Conservation (phyloP, 1,140 invertebrate genomes). For the Panagrolaimus sp. region DNA sequence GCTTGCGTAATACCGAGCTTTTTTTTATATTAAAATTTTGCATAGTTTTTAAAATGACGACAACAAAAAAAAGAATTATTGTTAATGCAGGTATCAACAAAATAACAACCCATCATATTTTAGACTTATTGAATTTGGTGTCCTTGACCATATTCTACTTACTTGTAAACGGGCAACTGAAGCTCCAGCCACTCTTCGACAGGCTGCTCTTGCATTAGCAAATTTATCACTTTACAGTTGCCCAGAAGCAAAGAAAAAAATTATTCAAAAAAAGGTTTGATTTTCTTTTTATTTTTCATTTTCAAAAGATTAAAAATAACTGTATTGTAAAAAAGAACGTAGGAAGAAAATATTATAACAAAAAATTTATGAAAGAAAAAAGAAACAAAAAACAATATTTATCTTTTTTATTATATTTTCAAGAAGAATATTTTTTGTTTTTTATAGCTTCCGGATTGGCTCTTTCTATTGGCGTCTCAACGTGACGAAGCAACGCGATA, state of each 20-base stretch:
- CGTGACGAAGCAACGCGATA: conserved; percentile 75
- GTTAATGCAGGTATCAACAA: too few species aligned
- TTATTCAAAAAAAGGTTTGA: conserved; percentile 74
- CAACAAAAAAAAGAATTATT: too few species aligned
- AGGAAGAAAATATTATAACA: too few species aligned
- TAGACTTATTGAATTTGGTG: conserved; percentile 62
- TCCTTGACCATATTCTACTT: conserved; percentile 74
- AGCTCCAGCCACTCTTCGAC: conserved; percentile 41
- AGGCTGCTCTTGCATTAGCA: conserved; percentile 84
- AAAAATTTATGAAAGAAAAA: too few species aligned
- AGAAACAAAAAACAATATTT: too few species aligned
- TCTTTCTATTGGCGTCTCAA: conserved; percentile 93
- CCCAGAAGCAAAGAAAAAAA: conserved; percentile 90
- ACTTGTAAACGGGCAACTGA: conserved; percentile 86
- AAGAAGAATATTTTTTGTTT: background rate
- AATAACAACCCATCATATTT: conserved; percentile 59
- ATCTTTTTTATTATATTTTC: background rate
- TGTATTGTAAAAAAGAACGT: background rate
- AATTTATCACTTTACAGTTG: conserved; percentile 94
- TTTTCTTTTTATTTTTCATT: background rate
- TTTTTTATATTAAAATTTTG: too few species aligned
- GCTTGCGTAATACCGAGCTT: too few species aligned
- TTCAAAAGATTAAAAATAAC: conserved; percentile 14
- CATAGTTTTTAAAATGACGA: too few species aligned
- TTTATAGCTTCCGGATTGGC: conserved; percentile 79